Conservation (phyloP, 1,140 invertebrate genomes). For the Drosophila lini region DNA sequence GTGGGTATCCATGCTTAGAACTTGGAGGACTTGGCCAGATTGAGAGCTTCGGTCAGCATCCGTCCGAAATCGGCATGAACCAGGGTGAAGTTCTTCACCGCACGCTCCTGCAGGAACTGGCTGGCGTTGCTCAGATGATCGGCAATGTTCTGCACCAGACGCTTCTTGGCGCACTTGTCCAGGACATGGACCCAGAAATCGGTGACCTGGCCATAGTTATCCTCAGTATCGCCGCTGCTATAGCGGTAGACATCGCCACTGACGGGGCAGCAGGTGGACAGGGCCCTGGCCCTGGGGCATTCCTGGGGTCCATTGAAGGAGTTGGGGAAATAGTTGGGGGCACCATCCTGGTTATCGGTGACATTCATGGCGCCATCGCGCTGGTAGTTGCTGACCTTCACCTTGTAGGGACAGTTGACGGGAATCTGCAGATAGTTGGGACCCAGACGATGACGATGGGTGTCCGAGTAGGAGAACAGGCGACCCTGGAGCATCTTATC, state of each 20-base stretch:
- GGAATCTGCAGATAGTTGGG: conserved; percentile 96
- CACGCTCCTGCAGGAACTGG: conserved; percentile 93
- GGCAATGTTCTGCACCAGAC: conserved; percentile 93
- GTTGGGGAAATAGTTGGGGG: conserved; percentile 98
- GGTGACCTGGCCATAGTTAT: conserved; percentile 94
- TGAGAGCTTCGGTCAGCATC: conserved; percentile 87
- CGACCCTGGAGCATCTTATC: conserved; percentile 98
- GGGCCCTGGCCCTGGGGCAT: conserved; percentile 85
- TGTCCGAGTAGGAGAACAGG: conserved; percentile 97
- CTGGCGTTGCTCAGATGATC: conserved; percentile 91
- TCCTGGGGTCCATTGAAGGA: conserved; percentile 94
- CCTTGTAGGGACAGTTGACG: conserved; percentile 96
- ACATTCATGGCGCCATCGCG: conserved; percentile 92
- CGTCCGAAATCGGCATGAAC: conserved; percentile 89
- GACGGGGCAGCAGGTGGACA: conserved; percentile 85
- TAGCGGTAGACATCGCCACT: conserved; percentile 90
- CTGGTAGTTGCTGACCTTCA: conserved; percentile 90
- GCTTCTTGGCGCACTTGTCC: conserved; percentile 88
- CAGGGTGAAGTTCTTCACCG: conserved; percentile 90
- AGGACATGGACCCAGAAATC: conserved; percentile 93
- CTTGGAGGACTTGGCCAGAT: conserved; percentile 86
- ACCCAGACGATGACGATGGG: conserved; percentile 96
- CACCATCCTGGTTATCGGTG: conserved; percentile 89
- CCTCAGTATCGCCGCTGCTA: conserved; percentile 92
- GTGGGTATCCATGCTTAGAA: conserved; percentile 83